Base-by-base conservation (phyloP, 2,888 invertebrate genomes). In the Drosophila anomalata region DNA sequence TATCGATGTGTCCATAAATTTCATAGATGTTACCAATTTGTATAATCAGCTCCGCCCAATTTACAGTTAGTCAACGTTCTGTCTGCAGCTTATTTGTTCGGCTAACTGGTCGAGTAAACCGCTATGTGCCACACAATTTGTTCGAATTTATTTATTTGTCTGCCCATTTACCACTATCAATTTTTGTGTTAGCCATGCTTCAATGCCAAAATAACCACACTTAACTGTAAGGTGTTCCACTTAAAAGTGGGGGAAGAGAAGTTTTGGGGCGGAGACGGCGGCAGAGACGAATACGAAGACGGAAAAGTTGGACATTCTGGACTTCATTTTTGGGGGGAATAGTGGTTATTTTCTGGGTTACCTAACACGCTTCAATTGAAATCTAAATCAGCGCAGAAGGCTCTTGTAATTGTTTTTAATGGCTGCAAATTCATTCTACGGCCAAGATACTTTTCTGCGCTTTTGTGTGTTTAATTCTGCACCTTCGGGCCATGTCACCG, bases 331-430 rank as follows among this genome's bases (percentile, higher is more conserved):
- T 62, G 62, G 41, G 41, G 17, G 14, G 17, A 22, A 17, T 46
- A 11, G 20, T 3, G 20, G 14, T 20, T 42, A 44, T 48, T 44
- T 51, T 44, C 62, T 62, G 48, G 41, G 59, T 41, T 52, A 58
- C 48, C 52, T 61, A 65, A 50, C 63, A 55, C 17, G 72, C 73
- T 24, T 55, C 59, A 60, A 59, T 59, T 52, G 42, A 63, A 53
- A 63, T 47, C 55, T 51, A 63, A 72, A 56, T 62, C 56, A 56
- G 55, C 42, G 39, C 73, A 66, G 70, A 84, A 78, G 73, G 66
- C 55, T 63, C 73, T 58, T 69, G 82, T 82, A 82, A 82, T 82
- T 84, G 79, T 68, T 67, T 87, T 81, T 85, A 82, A 82, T 85
- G 71, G 73, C 55, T 44, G 46, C 44, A 29, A 29, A 58, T 50